phyloP scores from a whole-genome alignment of 2,797 vertebrate genomes.

The Peromyscus nudipes region DNA sequence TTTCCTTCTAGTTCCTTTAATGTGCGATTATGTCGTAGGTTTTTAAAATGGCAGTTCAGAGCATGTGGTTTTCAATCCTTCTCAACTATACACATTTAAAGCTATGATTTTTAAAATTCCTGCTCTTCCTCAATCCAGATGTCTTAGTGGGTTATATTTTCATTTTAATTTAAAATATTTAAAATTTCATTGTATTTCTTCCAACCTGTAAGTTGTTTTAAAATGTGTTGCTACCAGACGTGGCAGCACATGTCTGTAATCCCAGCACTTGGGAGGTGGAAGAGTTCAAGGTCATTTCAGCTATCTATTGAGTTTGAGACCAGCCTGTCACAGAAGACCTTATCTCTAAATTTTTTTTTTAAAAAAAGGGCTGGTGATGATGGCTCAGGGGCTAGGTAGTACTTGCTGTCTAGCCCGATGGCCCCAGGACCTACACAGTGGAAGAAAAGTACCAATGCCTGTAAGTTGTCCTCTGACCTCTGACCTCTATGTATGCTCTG shows the following conservation, averaged over 20 bases:
- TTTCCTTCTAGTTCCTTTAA: slow-evolving; percentile 46
- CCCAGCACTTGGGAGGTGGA: not conserved
- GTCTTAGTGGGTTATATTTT: slow-evolving; percentile 37
- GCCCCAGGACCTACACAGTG: not conserved
- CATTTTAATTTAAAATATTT: slow-evolving; percentile 27
- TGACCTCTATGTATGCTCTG: too few relatives aligned
- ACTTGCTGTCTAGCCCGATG: not conserved
- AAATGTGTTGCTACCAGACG: not conserved
- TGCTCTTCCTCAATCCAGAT: not conserved
- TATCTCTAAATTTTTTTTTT: not conserved
- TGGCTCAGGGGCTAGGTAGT: not conserved
- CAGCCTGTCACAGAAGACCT: not conserved
- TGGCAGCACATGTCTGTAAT: not conserved
- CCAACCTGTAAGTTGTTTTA: not conserved
- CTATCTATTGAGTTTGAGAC: not conserved
- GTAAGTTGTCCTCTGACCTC: not conserved
- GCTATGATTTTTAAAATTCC: not conserved
- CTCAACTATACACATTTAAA: not conserved
- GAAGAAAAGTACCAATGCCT: not conserved
- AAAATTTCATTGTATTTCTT: not conserved
- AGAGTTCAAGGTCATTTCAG: not conserved
- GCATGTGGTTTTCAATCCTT: not conserved
- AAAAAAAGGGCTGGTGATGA: too few relatives aligned
- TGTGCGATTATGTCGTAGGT: not conserved
- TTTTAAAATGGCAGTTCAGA: not conserved